Evolutionary conservation across 1,140 invertebrate species (phyloP).

Genomic region (Cherax quadricarinatus): DNA sequence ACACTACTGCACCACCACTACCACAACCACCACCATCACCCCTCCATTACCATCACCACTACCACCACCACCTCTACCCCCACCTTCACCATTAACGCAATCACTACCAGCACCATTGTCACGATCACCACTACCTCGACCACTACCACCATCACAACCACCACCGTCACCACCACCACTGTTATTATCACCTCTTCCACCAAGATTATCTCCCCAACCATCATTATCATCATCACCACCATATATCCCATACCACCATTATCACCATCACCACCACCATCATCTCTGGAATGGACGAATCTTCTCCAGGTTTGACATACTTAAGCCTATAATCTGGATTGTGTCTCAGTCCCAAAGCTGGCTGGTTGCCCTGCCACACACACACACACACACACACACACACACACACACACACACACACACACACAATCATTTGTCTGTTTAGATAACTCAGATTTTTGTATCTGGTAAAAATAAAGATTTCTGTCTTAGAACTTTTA

Average conservation of each 20-base stretch:
- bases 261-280: background rate
- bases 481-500: background rate
- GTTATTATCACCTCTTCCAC: background rate
- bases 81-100: background rate
- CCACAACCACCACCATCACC: no score
- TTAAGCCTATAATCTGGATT: constrained; percentile 40
- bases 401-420: no score
- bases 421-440: background rate
- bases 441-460: constrained; percentile 57
- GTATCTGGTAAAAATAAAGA: constrained; percentile 49
- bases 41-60: no score
- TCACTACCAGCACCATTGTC: background rate
- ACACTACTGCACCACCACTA: no score
- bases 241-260: background rate
- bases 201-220: background rate
- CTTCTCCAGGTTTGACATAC: constrained; percentile 12
- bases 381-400: no score
- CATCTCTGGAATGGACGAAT: background rate
- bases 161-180: background rate
- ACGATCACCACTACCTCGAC: background rate
- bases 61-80: no score
- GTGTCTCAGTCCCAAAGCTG: constrained; percentile 34
- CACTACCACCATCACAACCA: background rate
- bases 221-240: background rate
- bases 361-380: constrained; percentile 23